Conservation (phyloP, 2,113 vertebrate species). For the Pteruthius melanotis region DNA sequence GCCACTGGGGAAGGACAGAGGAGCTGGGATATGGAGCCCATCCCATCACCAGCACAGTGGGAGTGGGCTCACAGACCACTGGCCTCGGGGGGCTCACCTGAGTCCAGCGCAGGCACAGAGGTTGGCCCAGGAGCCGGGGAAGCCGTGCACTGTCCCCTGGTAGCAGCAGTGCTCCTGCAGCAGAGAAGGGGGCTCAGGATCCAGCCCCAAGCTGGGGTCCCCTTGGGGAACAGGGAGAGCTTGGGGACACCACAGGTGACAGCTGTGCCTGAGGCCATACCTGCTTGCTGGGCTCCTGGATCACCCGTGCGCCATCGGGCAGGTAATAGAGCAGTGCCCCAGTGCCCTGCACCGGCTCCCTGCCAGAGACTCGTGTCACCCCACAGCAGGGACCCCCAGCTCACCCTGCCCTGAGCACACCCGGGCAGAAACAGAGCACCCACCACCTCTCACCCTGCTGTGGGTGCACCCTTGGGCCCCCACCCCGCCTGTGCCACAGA, state of each 20-base stretch:
- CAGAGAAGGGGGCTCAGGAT: not conserved
- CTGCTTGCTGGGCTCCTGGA: slow-evolving; percentile 61
- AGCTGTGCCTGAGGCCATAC: slow-evolving; percentile 42
- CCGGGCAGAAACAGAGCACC: accelerated
- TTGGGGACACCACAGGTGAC: not conserved
- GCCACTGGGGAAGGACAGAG: slow-evolving; percentile 69
- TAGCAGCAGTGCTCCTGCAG: slow-evolving; percentile 86
- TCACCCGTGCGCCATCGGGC: slow-evolving; percentile 76
- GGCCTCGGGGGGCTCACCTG: slow-evolving; percentile 62
- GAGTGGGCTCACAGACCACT: accelerated
- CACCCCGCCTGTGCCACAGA: not conserved
- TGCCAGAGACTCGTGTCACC: not conserved
- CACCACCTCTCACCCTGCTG: not conserved
- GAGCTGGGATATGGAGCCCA: not conserved
- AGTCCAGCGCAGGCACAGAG: slow-evolving; percentile 86
- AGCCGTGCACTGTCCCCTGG: slow-evolving; percentile 73
- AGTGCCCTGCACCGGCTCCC: slow-evolving; percentile 74
- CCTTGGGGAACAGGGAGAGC: accelerated
- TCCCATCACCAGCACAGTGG: not conserved
- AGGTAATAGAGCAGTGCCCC: slow-evolving; percentile 83
- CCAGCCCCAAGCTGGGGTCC: not conserved
- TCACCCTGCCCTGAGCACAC: not conserved
- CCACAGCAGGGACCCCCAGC: not conserved
- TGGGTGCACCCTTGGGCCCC: not conserved
- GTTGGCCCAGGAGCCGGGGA: slow-evolving; percentile 73